A percentile compares a stretch with the other conserved stretches of the same genome.
phyloP scores from a whole-genome alignment of 1,140 invertebrate genomes.

The Mya arenaria region DNA sequence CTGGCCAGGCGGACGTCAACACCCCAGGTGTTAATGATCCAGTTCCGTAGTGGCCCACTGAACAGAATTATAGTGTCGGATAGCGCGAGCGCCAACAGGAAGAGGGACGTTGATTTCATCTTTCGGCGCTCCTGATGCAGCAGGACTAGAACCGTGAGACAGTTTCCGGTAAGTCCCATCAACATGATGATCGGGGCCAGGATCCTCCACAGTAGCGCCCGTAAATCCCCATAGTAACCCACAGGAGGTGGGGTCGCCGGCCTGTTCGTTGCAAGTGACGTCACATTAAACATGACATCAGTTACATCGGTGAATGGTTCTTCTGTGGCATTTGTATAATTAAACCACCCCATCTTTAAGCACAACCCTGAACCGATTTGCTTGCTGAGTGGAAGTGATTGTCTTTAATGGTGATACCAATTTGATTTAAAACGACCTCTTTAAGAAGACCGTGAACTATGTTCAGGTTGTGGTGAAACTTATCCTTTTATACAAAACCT shows the following conservation, averaged over 20 bases:
- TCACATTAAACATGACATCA: too few relatives aligned
- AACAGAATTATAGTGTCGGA: constrained; percentile 61
- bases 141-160: constrained; percentile 51
- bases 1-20: constrained; percentile 53
- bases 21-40: constrained; percentile 55
- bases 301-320: too few relatives aligned
- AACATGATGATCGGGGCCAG: constrained; percentile 54
- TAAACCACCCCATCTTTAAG: too few relatives aligned
- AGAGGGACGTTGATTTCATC: constrained; percentile 44
- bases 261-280: too few relatives aligned
- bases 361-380: too few relatives aligned
- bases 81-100: constrained; percentile 59
- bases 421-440: too few relatives aligned
- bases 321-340: too few relatives aligned
- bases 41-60: constrained; percentile 61
- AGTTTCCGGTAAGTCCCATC: constrained; percentile 59
- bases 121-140: neutral
- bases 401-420: too few relatives aligned
- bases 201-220: constrained; percentile 6
- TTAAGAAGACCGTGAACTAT: too few relatives aligned
- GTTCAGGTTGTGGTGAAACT: too few relatives aligned
- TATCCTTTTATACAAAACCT: too few relatives aligned
- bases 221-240: constrained; percentile 15
- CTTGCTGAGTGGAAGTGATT: too few relatives aligned
- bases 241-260: neutral